These are phyloP conservation scores for Lasioglossum morio DNA, from an alignment of 2,888 invertebrate genomes.

Conservation along the genomic window DNA sequence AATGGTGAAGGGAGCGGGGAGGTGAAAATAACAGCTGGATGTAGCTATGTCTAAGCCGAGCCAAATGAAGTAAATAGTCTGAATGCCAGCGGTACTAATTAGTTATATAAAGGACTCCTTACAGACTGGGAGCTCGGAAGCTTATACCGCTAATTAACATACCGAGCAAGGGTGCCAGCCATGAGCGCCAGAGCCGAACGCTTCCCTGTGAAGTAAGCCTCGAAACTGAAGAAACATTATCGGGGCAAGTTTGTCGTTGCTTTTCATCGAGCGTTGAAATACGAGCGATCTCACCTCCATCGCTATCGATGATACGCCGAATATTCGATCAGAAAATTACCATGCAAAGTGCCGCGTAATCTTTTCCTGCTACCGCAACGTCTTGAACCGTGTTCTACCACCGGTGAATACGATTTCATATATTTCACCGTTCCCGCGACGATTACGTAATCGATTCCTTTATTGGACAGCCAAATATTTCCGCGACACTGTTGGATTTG, in stretches of 20 bases:
- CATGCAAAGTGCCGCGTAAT: slow-evolving; percentile 35
- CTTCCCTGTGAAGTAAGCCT: slow-evolving; percentile 43
- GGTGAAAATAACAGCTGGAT: slow-evolving; percentile 55
- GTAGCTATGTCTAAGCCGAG: slow-evolving; percentile 71
- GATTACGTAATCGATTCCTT: slow-evolving; percentile 21
- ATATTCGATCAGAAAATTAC: slow-evolving; percentile 41
- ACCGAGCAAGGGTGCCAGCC: slow-evolving; percentile 76
- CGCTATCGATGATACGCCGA: slow-evolving; percentile 23
- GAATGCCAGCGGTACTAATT: slow-evolving; percentile 81
- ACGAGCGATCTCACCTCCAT: slow-evolving; percentile 40
- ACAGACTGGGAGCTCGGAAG: slow-evolving; percentile 76
- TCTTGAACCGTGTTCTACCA: slow-evolving; percentile 9
- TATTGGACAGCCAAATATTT: slow-evolving; percentile 14
- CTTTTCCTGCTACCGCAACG: slow-evolving; percentile 6
- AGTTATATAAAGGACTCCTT: slow-evolving; percentile 80
- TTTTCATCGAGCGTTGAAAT: slow-evolving; percentile 53
- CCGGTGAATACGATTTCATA: slow-evolving; percentile 4
- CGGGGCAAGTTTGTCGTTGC: slow-evolving; percentile 65
- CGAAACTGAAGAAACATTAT: slow-evolving; percentile 69
- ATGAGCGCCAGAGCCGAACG: slow-evolving; percentile 58
- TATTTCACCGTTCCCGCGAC: slow-evolving; percentile 10
- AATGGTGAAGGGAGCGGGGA: not conserved
- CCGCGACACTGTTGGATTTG: not conserved
- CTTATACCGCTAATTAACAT: slow-evolving; percentile 84
- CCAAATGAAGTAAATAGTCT: slow-evolving; percentile 77